A percentile compares a stretch with the other conserved stretches of the same genome.
Conservation (phyloP, 1,140 invertebrate genomes). For the Drosophila malerkotliana region DNA sequence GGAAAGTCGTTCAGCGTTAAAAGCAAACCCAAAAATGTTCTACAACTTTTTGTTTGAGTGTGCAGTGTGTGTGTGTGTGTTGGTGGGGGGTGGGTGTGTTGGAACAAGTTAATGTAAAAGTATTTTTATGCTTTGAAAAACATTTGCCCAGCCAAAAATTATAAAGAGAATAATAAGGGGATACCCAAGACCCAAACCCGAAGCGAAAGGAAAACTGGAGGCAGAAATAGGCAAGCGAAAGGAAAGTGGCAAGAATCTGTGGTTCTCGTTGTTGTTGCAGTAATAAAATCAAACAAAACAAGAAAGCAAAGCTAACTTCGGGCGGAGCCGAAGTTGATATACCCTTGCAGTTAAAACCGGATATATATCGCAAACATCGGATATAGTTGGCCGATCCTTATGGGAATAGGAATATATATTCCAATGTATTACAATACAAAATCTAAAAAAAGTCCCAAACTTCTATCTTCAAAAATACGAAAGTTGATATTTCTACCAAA, state of each 20-base stretch:
- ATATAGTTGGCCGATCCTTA: no score
- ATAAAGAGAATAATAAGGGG: constrained; percentile 76
- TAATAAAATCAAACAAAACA: constrained; percentile 77
- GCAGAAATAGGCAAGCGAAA: constrained; percentile 42
- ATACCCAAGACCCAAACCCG: constrained; percentile 15
- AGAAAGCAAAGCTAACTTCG: no score
- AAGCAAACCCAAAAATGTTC: constrained; percentile 69
- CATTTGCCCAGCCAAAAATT: constrained; percentile 77
- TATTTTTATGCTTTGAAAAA: constrained; percentile 82
- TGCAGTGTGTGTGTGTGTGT: constrained; percentile 48
- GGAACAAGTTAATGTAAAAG: constrained; percentile 82
- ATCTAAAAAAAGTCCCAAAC: no score
- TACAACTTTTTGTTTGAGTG: constrained; percentile 63
- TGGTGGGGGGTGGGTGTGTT: constrained; percentile 34
- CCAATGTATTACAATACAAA: no score
- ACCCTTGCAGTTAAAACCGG: no score
- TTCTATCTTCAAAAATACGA: no score
- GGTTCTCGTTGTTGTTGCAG: constrained; percentile 62
- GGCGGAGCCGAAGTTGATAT: no score
- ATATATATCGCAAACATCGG: no score
- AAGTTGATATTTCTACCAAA: no score
- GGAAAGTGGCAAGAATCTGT: constrained; percentile 37
- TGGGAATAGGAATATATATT: no score
- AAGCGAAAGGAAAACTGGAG: constrained; percentile 21
- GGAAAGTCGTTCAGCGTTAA: constrained; percentile 77